phyloP scores from a whole-genome alignment of 2,113 vertebrate species.

The Malurus melanocephalus region DNA sequence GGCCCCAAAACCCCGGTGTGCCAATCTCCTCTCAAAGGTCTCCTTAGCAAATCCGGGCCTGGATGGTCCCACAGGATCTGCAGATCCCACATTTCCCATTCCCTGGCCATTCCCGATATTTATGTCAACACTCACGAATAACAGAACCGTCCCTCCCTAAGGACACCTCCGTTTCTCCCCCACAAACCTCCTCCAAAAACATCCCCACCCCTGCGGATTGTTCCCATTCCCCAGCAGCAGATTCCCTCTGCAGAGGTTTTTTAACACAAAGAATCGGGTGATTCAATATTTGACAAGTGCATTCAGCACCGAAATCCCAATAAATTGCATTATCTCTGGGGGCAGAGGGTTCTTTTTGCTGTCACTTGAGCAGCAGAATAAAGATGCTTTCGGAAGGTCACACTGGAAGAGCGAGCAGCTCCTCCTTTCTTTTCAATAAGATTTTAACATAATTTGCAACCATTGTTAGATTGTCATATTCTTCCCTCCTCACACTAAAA shows the following conservation, averaged over 20 bases:
- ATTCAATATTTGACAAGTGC: constrained; percentile 44
- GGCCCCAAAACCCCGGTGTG: not conserved
- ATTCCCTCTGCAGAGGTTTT: not conserved
- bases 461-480: not conserved
- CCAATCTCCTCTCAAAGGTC: not conserved
- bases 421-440: not conserved
- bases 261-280: not conserved
- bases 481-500: not conserved
- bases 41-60: not conserved
- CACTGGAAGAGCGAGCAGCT: not conserved
- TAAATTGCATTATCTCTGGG: constrained; percentile 24
- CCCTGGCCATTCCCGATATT: not conserved
- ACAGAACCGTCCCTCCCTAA: not conserved
- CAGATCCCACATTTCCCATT: not conserved
- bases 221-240: constrained; percentile 13
- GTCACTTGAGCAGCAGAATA: constrained; percentile 11
- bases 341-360: constrained; percentile 21
- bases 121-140: not conserved
- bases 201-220: not conserved
- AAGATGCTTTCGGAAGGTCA: constrained; percentile 3
- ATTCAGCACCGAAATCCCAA: constrained; percentile 28
- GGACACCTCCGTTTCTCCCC: not conserved
- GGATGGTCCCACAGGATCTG: not conserved
- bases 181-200: not conserved
- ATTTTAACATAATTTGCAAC: not conserved